A percentile compares a stretch with the other conserved stretches of the same genome.
Evolutionary conservation across 2,888 invertebrate genomes (phyloP).

Genomic region (Drosophila suboccidentalis): DNA sequence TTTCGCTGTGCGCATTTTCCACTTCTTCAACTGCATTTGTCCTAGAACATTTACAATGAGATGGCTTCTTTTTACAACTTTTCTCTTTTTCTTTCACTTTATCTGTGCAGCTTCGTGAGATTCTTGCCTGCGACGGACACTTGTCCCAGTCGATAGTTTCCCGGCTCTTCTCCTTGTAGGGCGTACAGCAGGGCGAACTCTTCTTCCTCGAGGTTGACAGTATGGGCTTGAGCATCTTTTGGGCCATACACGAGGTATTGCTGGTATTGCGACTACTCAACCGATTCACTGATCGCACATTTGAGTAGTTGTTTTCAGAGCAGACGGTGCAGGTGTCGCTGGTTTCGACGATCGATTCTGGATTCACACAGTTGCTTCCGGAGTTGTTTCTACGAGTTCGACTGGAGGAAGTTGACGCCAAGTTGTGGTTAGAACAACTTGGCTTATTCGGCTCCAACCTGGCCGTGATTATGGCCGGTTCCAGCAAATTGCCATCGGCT

Average conservation of each 20-base stretch:
- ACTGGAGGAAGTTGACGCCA: no score
- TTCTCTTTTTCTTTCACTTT: neutral
- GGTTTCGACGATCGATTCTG: neutral
- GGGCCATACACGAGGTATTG: neutral
- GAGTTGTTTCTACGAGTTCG: no score
- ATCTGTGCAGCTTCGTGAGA: neutral
- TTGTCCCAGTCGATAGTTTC: neutral
- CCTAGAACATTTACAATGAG: neutral
- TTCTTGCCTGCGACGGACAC: neutral
- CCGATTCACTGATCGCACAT: neutral
- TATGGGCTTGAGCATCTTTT: constrained; percentile 8
- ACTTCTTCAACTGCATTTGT: neutral
- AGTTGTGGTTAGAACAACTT: no score
- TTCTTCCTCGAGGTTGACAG: neutral
- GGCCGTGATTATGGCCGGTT: constrained; percentile 6
- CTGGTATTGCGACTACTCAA: no score
- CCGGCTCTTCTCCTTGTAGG: neutral
- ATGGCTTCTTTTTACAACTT: neutral
- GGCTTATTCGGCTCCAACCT: neutral
- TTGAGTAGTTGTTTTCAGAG: constrained; percentile 14
- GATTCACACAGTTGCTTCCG: no score
- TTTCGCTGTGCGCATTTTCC: neutral
- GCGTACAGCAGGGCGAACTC: neutral
- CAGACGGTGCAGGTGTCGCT: neutral
- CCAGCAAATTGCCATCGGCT: constrained; percentile 10